phyloP scores from a whole-genome alignment of 2,113 vertebrate genomes.

The Macquaria australasica region DNA sequence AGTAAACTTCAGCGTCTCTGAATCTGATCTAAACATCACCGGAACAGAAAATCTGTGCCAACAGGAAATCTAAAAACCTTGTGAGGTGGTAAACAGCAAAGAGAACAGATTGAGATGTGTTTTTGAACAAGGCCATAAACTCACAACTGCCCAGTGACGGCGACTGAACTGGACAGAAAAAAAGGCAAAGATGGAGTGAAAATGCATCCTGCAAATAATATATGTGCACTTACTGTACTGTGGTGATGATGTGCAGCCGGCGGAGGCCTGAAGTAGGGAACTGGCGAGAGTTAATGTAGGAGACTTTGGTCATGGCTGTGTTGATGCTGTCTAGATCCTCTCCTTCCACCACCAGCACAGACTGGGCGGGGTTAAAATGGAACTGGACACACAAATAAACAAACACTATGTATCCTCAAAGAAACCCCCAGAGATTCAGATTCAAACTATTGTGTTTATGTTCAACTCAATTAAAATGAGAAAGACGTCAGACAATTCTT shows the following conservation, averaged over 20 bases:
- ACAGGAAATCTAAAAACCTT: background rate
- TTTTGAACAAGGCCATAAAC: background rate
- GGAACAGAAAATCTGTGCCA: background rate
- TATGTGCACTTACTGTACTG: conserved; percentile 89
- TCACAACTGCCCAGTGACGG: background rate
- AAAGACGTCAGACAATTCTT: too few species aligned
- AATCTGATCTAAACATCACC: background rate
- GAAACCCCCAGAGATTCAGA: too few species aligned
- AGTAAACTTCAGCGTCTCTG: background rate
- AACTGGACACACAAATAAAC: conserved; percentile 84
- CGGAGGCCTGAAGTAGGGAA: conserved; percentile 92
- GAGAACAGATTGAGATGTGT: background rate
- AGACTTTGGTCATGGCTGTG: conserved; percentile 92
- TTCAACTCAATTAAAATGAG: too few species aligned
- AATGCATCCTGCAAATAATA: background rate
- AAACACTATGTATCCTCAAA: background rate
- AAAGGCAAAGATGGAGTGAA: background rate
- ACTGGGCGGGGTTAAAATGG: conserved; percentile 98
- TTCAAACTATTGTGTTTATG: too few species aligned
- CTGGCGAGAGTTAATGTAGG: conserved; percentile 98
- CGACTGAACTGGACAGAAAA: conserved; percentile 4
- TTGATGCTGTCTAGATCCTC: conserved; percentile 95
- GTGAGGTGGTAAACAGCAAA: background rate
- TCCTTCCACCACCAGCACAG: conserved; percentile 94
- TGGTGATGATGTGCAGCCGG: conserved; percentile 90